A percentile compares a stretch with the other conserved stretches of the same genome.
These are phyloP conservation scores for Alexandromys fortis DNA, from an alignment of 2,113 vertebrate genomes.

Conservation along the genomic window DNA sequence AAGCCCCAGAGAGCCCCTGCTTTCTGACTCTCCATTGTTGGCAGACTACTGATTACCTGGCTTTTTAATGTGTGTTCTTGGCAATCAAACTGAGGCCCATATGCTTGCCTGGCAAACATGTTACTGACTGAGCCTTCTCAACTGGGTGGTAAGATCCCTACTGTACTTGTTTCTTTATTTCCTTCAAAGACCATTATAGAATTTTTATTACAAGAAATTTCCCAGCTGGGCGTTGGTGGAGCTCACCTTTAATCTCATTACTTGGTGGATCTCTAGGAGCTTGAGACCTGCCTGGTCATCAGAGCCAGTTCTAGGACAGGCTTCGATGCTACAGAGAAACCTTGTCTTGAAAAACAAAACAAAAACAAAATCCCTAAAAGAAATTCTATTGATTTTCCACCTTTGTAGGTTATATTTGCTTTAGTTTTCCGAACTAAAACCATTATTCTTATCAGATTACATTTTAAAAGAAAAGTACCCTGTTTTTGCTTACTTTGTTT, in stretches of 20 bases:
- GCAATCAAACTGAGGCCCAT: background rate
- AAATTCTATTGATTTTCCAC: conserved; percentile 49
- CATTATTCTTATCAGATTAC: conserved; percentile 39
- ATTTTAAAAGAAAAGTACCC: conserved; percentile 5
- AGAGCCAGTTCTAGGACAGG: too few species aligned
- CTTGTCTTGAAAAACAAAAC: too few species aligned
- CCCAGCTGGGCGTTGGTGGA: background rate
- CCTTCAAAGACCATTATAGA: background rate
- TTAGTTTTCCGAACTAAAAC: background rate
- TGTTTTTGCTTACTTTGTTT: conserved; percentile 37
- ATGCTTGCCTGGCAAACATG: background rate
- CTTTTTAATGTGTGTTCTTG: background rate
- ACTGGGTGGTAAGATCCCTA: background rate
- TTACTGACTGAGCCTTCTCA: background rate
- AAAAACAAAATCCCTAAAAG: background rate
- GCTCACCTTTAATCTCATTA: too few species aligned
- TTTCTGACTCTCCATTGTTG: background rate
- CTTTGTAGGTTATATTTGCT: conserved; percentile 38
- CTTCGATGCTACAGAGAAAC: too few species aligned
- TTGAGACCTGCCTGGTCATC: too few species aligned
- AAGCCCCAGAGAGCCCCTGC: background rate
- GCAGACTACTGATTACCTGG: background rate
- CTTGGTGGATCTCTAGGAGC: too few species aligned
- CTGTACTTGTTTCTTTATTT: conserved; percentile 30
- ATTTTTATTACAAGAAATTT: background rate